Base-by-base conservation (phyloP, 23 tunicate species). In the Styela plicata region DNA sequence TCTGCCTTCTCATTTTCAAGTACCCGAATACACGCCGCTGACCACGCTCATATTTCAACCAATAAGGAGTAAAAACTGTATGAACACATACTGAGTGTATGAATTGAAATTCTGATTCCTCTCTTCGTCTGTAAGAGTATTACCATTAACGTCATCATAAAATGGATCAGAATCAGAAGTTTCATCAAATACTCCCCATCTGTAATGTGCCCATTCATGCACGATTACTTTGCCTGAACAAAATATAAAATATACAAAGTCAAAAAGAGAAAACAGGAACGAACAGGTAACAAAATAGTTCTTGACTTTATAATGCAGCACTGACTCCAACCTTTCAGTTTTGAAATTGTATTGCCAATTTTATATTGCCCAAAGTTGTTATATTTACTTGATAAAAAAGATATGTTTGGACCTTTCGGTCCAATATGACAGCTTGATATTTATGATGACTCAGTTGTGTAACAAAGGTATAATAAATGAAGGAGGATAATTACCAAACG, bases 101-200 rank as follows among this genome's bases (percentile, higher is more conserved):
- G 77, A 71, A 44, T 44, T 44, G 5, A 71, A 16, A 3, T 34
- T 5, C 17, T 32, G 36, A 31, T 71, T 32, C 7, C 3, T 27
- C 7, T 66, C 29, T 22, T 18, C 37, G 17, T 30, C 34, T 19
- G 35, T 71, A 33, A 71, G 35, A 21, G 34, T 71, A 32, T 71
- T 71, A 2, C 77, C 77, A 32, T 32, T 44, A 22, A 57, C 63
- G 22, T 76, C 95, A 34, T 29, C 77, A 52, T 89, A 89, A 63
- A 89, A 89, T 1, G 85, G 86, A 31, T 73, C 82, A n/a, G 37
- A 64, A 19, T 81, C 89, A 19, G 44, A 34, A 24, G 71, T 79
- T 84, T 89, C 95, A 83, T 89, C 95, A 44, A 85, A 89, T 1
- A 89, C 95, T 22, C 95, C 95, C 95, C 95, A 89, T 1, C 95